These are phyloP conservation scores for Ganaspis brasiliensis DNA, from an alignment of 2,888 invertebrate genomes.

Conservation along the genomic window DNA sequence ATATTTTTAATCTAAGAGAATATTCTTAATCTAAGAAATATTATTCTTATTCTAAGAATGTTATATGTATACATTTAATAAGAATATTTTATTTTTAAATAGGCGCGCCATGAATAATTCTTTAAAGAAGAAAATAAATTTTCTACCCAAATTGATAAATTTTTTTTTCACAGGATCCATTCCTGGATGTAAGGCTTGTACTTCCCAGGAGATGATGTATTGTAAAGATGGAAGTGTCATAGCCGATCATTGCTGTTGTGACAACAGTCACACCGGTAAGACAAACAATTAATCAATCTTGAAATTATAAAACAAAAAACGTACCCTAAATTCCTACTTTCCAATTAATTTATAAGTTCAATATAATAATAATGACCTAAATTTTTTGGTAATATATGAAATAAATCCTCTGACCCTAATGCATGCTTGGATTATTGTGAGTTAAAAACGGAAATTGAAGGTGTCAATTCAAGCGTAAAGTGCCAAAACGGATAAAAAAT, in stretches of 20 bases:
- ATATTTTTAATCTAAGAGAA: no score
- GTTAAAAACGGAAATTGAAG: constrained; percentile 57
- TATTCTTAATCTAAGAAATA: no score
- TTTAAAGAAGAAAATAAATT: not conserved
- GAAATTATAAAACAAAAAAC: not conserved
- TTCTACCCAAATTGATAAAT: constrained; percentile 34
- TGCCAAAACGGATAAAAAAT: constrained; percentile 52
- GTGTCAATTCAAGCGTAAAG: constrained; percentile 69
- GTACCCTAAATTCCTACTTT: not conserved
- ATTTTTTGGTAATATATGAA: not conserved
- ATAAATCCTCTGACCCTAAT: constrained; percentile 1
- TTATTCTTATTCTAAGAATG: no score
- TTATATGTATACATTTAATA: no score
- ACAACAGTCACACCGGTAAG: constrained; percentile 83
- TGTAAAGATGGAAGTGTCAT: constrained; percentile 84
- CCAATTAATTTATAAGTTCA: not conserved
- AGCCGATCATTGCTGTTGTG: constrained; percentile 84
- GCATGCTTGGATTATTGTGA: constrained; percentile 49
- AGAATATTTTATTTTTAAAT: no score
- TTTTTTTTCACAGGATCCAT: constrained; percentile 75
- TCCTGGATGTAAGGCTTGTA: constrained; percentile 85
- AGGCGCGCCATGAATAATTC: no score
- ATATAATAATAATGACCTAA: not conserved
- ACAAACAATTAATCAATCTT: constrained; percentile 46
- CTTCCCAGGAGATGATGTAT: constrained; percentile 84